Percentiles rank a stretch among this genome's conserved stretches.
These are phyloP conservation scores for Phycodurus eques DNA, from an alignment of 2,113 vertebrate genomes.

Conservation along the genomic window DNA sequence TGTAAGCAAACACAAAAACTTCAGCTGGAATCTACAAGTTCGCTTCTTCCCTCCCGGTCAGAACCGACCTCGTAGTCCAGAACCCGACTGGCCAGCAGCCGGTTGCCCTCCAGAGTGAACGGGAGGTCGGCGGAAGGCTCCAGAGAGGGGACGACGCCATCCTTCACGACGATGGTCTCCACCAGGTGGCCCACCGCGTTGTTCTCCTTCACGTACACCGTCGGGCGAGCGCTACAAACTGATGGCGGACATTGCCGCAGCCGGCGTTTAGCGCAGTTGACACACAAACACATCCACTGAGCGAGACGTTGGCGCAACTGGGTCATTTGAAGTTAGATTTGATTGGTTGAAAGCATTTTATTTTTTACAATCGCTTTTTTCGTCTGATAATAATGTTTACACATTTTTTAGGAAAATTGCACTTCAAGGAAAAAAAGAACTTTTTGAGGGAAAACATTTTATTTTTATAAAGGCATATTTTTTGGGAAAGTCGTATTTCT, in stretches of 20 bases:
- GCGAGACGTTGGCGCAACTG: no score
- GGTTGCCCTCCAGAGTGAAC: constrained; percentile 4
- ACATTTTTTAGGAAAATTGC: no score
- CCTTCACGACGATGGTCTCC: fast-evolving
- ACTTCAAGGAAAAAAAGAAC: no score
- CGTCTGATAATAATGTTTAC: no score
- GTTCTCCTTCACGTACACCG: constrained; percentile 22
- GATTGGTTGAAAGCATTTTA: no score
- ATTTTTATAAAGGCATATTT: no score
- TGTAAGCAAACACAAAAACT: constrained; percentile 18
- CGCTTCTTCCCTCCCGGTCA: neutral
- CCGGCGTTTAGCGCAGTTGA: neutral
- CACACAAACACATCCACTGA: neutral
- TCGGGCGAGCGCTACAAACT: neutral
- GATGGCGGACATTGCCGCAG: neutral
- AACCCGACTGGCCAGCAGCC: constrained; percentile 1
- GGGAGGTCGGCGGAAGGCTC: fast-evolving
- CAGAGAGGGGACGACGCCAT: constrained; percentile 3
- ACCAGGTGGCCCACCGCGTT: neutral
- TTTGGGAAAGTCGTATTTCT: no score
- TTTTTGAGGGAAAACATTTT: no score
- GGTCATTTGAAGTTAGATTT: no score
- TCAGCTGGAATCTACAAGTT: neutral
- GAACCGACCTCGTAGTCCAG: constrained; percentile 70
- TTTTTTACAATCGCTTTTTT: no score